Conservation (phyloP, 2,113 vertebrate species). For the Rissa tridactyla region DNA sequence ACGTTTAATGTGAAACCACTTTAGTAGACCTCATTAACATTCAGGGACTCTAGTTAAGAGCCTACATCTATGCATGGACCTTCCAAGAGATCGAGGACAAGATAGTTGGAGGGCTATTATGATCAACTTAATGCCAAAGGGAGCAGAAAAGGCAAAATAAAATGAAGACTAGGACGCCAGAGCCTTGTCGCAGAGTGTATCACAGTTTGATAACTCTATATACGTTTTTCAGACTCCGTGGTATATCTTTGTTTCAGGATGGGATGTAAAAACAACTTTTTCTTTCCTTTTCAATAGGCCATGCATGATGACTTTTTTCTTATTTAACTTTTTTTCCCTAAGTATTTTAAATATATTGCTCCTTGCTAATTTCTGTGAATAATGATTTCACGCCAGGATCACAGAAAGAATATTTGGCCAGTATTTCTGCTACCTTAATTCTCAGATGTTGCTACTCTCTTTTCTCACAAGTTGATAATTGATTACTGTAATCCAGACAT, state of each 20-base stretch:
- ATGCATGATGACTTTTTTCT: accelerated
- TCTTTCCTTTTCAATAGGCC: neutral
- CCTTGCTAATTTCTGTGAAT: neutral
- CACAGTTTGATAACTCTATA: neutral
- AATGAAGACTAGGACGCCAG: neutral
- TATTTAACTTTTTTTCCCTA: neutral
- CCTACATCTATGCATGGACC: neutral
- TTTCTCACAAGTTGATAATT: neutral
- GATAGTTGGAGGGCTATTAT: neutral
- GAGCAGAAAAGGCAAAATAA: neutral
- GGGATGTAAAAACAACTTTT: neutral
- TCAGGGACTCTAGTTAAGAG: neutral
- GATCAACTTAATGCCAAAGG: neutral
- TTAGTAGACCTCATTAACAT: neutral
- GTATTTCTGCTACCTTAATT: neutral
- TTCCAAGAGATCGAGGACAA: neutral
- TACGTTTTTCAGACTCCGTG: neutral
- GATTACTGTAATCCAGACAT: neutral
- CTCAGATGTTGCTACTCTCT: neutral
- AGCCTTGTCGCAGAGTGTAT: neutral
- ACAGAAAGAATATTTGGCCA: neutral
- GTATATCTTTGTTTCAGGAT: neutral
- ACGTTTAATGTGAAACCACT: neutral
- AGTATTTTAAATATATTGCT: neutral
- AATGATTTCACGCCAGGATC: neutral